phyloP scores from a whole-genome alignment of 2,888 invertebrate species.

The Leptinotarsa haldemani region DNA sequence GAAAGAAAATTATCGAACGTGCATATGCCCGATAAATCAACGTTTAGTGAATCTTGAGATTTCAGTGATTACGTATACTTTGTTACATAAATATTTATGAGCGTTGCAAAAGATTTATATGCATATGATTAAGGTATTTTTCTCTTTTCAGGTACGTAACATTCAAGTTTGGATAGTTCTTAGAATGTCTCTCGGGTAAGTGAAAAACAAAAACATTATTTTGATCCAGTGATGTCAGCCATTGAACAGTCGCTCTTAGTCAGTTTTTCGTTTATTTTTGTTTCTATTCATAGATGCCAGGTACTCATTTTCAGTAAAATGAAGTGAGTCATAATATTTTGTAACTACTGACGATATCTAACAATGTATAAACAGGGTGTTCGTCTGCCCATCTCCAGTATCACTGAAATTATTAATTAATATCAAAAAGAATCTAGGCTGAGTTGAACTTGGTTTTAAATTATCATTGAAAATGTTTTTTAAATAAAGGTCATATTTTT shows the following conservation, averaged over 20 bases:
- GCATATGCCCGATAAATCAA: background rate
- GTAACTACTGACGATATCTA: too few species aligned
- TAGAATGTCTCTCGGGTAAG: slow-evolving; percentile 1
- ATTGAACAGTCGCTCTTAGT: slow-evolving; percentile 5
- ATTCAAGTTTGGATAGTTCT: background rate
- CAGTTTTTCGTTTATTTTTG: slow-evolving; percentile 17
- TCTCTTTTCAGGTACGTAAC: slow-evolving; percentile 16
- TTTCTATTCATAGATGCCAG: slow-evolving; percentile 16
- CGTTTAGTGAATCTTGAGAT: background rate
- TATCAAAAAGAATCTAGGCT: too few species aligned
- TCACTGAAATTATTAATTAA: too few species aligned
- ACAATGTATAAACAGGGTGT: background rate
- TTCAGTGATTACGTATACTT: slow-evolving; percentile 5
- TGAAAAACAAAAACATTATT: slow-evolving; percentile 8
- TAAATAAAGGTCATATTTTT: too few species aligned
- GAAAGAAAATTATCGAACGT: background rate
- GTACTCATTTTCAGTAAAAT: background rate
- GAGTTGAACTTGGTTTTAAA: too few species aligned
- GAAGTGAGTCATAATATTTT: background rate
- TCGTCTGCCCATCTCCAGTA: background rate
- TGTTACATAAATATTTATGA: slow-evolving; percentile 4
- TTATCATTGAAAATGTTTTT: too few species aligned
- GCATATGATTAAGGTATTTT: background rate
- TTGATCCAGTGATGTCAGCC: slow-evolving; percentile 4
- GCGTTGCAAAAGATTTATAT: slow-evolving; percentile 1